Evolutionary conservation across 30 jellyfish, hydroid and myxozoan genomes (phyloP).

Genomic region (Cassiopea xamachana): DNA sequence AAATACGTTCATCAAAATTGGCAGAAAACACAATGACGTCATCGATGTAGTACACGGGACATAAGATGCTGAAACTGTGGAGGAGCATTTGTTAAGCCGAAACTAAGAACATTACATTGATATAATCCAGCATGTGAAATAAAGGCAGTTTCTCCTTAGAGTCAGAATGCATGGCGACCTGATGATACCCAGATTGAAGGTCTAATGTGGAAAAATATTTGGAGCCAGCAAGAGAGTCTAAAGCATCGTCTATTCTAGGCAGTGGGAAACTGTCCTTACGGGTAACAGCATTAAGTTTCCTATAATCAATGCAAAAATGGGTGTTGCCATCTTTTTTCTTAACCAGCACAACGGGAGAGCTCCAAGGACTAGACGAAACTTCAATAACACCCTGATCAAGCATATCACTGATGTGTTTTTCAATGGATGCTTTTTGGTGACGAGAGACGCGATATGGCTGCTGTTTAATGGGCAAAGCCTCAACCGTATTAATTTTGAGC

Average conservation of each 20-base stretch:
- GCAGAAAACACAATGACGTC: conserved; percentile 56
- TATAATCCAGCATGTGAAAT: conserved; percentile 46
- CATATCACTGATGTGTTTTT: not conserved
- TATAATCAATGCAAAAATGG: conserved; percentile 60
- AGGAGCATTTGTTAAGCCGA: too few species aligned
- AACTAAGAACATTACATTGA: conserved; percentile 33
- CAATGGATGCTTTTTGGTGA: not conserved
- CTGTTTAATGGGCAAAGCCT: conserved; percentile 36
- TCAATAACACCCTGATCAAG: conserved; percentile 42
- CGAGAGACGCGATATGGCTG: conserved; percentile 22
- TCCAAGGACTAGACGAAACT: conserved; percentile 65
- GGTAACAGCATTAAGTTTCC: conserved; percentile 58
- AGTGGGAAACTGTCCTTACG: conserved; percentile 59
- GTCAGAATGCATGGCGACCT: conserved; percentile 43
- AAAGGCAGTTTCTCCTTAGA: conserved; percentile 60
- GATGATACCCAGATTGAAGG: conserved; percentile 63
- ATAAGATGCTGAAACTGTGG: conserved; percentile 62
- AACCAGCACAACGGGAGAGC: conserved; percentile 72
- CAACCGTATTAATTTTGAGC: conserved; percentile 38
- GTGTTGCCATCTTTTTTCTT: conserved; percentile 56
- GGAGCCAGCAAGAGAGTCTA: conserved; percentile 43
- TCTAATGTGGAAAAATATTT: too few species aligned
- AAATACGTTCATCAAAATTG: conserved; percentile 41
- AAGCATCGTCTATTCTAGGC: conserved; percentile 37
- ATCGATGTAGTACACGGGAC: conserved; percentile 63